These are phyloP conservation scores for Sinotaia quadrata DNA, from an alignment of 2,888 invertebrate genomes.

Conservation along the genomic window DNA sequence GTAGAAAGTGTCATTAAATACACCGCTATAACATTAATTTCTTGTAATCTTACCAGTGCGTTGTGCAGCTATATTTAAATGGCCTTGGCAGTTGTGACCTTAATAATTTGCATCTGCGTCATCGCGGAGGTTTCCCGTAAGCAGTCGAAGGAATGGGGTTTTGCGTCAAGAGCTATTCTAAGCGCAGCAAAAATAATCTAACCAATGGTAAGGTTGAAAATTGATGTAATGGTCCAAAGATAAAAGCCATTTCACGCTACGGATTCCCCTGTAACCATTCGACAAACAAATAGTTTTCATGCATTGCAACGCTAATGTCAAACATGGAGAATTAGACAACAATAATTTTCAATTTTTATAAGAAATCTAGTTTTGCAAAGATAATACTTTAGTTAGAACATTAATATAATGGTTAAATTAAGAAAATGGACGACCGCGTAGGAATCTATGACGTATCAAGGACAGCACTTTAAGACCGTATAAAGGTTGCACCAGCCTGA, in stretches of 20 bases:
- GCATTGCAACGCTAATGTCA: neutral
- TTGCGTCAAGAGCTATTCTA: constrained; percentile 28
- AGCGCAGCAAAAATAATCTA: constrained; percentile 4
- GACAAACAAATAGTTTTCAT: constrained; percentile 6
- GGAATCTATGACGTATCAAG: constrained; percentile 14
- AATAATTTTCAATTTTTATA: neutral
- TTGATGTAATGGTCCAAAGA: constrained; percentile 27
- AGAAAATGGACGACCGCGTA: constrained; percentile 6
- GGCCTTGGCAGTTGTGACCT: constrained; percentile 17
- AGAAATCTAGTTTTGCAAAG: neutral
- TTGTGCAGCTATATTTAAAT: constrained; percentile 13
- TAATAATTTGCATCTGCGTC: constrained; percentile 23
- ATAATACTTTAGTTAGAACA: neutral
- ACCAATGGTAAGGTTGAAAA: constrained; percentile 5
- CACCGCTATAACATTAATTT: too few relatives aligned
- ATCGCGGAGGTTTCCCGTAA: constrained; percentile 14
- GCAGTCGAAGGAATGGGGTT: constrained; percentile 14
- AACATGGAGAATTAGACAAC: neutral
- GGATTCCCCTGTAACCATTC: constrained; percentile 3
- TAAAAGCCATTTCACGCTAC: neutral
- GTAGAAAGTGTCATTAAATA: too few relatives aligned
- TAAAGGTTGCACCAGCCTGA: constrained; percentile 22
- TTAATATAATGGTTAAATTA: neutral
- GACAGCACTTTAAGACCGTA: constrained; percentile 4
- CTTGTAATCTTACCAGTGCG: too few relatives aligned